A percentile compares a stretch with the other conserved stretches of the same genome.
Evolutionary conservation across 2,113 vertebrate genomes (phyloP).

Genomic region (Heterocephalus glaber): DNA sequence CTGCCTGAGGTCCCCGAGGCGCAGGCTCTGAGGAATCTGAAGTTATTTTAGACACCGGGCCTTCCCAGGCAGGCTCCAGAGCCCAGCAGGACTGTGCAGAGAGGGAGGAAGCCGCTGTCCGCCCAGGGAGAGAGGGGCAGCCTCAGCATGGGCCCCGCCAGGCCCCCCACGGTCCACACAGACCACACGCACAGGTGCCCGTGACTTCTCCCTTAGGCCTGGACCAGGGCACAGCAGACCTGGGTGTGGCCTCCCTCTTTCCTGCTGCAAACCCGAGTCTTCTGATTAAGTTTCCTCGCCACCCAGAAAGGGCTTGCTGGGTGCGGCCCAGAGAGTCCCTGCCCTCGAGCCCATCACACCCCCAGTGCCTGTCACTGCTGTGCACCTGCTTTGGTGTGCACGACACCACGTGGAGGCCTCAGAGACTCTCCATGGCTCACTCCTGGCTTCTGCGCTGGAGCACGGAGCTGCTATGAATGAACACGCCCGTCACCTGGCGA

Average conservation of each 20-base stretch:
- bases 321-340: too few relatives aligned
- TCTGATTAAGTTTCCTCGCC: neutral
- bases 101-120: neutral
- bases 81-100: neutral
- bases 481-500: accelerated
- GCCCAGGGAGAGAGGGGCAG: accelerated
- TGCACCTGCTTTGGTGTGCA: accelerated
- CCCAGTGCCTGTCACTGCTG: accelerated
- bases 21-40: neutral
- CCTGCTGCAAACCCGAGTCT: neutral
- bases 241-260: neutral
- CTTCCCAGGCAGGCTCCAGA: neutral
- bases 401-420: accelerated
- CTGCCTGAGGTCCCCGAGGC: neutral
- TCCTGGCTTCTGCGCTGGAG: neutral
- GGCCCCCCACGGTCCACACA: neutral
- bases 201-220: neutral
- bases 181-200: neutral
- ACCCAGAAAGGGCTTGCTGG: accelerated
- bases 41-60: neutral
- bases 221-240: accelerated
- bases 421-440: accelerated
- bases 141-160: neutral
- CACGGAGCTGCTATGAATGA: too few relatives aligned
- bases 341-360: accelerated